phyloP scores from a whole-genome alignment of 2,888 invertebrate species.

The Stenchaetothrips biformis region DNA sequence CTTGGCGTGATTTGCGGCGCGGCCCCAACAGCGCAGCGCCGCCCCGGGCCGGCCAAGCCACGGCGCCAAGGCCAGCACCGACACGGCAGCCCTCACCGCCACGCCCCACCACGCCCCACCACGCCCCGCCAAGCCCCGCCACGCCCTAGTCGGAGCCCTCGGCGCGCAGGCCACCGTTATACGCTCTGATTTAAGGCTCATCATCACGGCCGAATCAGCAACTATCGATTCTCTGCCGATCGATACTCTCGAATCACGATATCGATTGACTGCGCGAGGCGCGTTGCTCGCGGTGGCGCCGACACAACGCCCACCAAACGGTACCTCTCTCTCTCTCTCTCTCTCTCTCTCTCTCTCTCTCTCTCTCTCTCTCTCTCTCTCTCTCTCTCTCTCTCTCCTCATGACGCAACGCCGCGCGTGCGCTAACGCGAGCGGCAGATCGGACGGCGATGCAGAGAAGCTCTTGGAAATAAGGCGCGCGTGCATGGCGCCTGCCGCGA shows the following conservation, averaged over 20 bases:
- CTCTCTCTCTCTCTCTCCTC: background rate
- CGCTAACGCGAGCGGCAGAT: too few relatives aligned
- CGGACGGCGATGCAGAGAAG: too few relatives aligned
- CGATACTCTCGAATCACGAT: background rate
- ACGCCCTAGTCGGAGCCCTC: too few relatives aligned
- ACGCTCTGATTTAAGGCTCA: background rate
- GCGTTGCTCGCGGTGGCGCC: background rate
- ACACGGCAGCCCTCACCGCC: too few relatives aligned
- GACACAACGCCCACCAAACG: background rate
- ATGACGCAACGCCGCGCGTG: background rate
- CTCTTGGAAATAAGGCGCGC: too few relatives aligned
- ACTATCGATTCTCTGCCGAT: background rate
- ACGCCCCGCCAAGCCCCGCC: too few relatives aligned
- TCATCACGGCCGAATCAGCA: background rate
- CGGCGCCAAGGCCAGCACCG: too few relatives aligned
- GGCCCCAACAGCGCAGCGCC: too few relatives aligned
- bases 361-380: background rate
- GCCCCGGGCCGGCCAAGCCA: too few relatives aligned
- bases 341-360: constrained; percentile 3
- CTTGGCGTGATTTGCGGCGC: too few relatives aligned
- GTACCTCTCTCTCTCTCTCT: background rate
- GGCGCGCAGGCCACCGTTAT: background rate
- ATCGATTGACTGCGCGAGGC: background rate
- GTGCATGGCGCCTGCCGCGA: too few relatives aligned
- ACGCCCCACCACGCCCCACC: too few relatives aligned